These are phyloP conservation scores for Riparia riparia DNA, from an alignment of 2,113 vertebrate species.

Conservation along the genomic window DNA sequence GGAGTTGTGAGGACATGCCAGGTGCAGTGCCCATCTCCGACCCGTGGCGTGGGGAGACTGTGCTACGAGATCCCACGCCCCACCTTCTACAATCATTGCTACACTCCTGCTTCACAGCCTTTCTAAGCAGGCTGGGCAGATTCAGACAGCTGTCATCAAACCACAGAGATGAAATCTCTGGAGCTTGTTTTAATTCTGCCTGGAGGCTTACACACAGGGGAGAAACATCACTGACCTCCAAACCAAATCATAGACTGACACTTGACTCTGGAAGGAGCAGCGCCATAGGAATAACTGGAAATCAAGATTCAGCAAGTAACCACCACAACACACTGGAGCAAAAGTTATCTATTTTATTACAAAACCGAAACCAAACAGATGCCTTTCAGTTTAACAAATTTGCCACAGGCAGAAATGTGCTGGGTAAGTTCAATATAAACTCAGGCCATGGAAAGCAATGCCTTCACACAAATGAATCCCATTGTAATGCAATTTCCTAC, in stretches of 20 bases:
- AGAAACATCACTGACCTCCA: neutral
- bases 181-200: neutral
- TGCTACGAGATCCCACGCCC: accelerated
- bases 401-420: neutral
- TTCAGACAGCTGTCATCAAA: neutral
- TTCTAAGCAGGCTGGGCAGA: neutral
- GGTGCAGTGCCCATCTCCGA: neutral
- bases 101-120: neutral
- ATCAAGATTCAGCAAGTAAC: neutral
- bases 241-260: neutral
- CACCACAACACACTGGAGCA: slow-evolving; percentile 2
- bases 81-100: neutral
- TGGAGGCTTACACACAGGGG: neutral
- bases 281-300: neutral
- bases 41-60: neutral
- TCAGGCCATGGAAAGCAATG: neutral
- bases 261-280: neutral
- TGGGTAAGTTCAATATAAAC: neutral
- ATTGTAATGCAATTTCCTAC: neutral
- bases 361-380: slow-evolving; percentile 48
- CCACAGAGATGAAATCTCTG: neutral
- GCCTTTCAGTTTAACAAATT: slow-evolving; percentile 28
- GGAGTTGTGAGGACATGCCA: neutral
- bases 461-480: neutral
- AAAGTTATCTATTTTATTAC: slow-evolving; percentile 68